Percentiles rank a stretch among this genome's conserved stretches.
Evolutionary conservation across 2,888 invertebrate genomes (phyloP).

Genomic region (Teleiodes luculella): DNA sequence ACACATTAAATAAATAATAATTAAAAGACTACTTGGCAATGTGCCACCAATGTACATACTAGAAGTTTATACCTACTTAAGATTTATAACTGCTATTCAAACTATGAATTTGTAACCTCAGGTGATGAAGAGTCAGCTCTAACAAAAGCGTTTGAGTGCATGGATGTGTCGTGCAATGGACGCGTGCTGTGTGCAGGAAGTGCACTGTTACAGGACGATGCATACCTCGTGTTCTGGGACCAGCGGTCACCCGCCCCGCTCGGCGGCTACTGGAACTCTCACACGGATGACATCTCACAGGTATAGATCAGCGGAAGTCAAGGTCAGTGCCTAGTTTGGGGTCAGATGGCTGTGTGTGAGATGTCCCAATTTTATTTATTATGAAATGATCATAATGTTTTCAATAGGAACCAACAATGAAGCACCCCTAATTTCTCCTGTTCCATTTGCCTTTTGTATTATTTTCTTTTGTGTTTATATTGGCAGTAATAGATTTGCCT

Average conservation of each 20-base stretch:
- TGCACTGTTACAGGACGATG: conserved; percentile 82
- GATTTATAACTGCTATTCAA: background rate
- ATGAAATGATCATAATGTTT: too few relatives aligned
- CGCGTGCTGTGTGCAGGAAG: conserved; percentile 87
- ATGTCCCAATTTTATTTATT: too few relatives aligned
- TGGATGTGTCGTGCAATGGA: conserved; percentile 86
- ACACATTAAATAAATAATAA: too few relatives aligned
- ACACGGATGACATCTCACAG: conserved; percentile 89
- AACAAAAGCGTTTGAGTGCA: conserved; percentile 81
- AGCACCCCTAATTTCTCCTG: too few relatives aligned
- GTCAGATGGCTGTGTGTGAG: too few relatives aligned
- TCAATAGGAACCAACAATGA: too few relatives aligned
- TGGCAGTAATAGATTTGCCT: too few relatives aligned
- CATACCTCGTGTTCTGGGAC: conserved; percentile 91
- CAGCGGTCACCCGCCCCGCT: conserved; percentile 79
- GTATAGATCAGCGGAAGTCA: conserved; percentile 48
- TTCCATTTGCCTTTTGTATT: too few relatives aligned
- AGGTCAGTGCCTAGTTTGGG: background rate
- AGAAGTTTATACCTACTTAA: too few relatives aligned
- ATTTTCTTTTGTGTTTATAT: too few relatives aligned
- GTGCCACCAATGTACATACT: too few relatives aligned
- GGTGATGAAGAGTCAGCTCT: conserved; percentile 58
- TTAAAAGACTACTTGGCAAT: too few relatives aligned
- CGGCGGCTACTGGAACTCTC: conserved; percentile 91
- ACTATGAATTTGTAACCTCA: conserved; percentile 31